phyloP scores from a whole-genome alignment of 2,113 vertebrate species.

The Amazona vittata region DNA sequence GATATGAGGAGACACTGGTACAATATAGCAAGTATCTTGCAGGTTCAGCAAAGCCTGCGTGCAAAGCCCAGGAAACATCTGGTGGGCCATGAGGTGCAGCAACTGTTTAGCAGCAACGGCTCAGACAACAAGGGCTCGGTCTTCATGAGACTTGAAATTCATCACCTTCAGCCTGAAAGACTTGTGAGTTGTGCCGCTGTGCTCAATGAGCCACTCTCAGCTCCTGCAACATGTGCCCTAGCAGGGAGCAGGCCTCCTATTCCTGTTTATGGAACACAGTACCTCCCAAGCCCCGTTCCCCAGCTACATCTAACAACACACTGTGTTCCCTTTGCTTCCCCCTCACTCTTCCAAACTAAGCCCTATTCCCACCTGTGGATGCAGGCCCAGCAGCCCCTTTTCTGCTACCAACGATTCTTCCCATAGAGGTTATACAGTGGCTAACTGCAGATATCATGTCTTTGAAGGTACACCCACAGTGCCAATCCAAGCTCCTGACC shows the following conservation, averaged over 20 bases:
- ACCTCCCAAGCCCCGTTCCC: neutral
- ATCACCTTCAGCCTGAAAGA: neutral
- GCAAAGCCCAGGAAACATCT: neutral
- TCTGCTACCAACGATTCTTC: neutral
- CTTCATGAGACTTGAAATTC: neutral
- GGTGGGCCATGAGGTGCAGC: neutral
- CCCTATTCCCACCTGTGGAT: neutral
- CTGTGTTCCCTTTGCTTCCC: neutral
- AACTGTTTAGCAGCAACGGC: neutral
- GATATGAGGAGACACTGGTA: neutral
- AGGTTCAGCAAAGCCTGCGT: neutral
- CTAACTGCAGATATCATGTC: neutral
- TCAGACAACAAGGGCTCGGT: fast-evolving
- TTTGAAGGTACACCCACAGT: neutral
- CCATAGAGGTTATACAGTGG: fast-evolving
- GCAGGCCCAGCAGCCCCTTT: neutral
- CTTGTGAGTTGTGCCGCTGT: neutral
- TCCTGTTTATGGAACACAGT: neutral
- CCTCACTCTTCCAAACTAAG: neutral
- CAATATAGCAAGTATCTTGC: neutral
- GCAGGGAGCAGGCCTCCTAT: neutral
- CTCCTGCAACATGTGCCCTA: neutral
- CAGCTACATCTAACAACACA: neutral
- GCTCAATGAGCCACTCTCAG: neutral
- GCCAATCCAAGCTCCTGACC: neutral